Conservation (phyloP, 2,888 invertebrate species). For the Prosopocoilus inquinatus region DNA sequence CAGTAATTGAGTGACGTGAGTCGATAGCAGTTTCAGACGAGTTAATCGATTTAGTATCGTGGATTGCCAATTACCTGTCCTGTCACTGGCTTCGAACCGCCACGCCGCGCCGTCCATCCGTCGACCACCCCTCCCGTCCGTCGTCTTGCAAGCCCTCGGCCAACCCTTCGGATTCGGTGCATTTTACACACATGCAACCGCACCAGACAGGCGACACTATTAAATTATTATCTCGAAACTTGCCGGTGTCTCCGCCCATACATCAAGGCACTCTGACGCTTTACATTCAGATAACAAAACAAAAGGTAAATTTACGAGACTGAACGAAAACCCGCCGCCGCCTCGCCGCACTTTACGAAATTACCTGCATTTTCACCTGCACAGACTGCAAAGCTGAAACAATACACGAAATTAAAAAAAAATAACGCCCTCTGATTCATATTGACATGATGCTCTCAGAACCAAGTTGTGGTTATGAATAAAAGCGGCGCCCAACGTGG, state of each 20-base stretch:
- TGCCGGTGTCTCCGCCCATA: background rate
- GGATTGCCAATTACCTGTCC: slow-evolving; percentile 41
- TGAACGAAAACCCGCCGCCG: no score
- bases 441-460: no score
- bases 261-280: no score
- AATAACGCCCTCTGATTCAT: no score
- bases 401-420: no score
- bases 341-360: no score
- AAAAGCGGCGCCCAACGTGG: no score
- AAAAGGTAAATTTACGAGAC: no score
- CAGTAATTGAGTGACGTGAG: slow-evolving; percentile 28
- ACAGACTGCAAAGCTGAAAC: no score
- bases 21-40: slow-evolving; percentile 25
- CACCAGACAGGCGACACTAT: slow-evolving; percentile 12
- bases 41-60: slow-evolving; percentile 42
- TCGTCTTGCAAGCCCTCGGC: background rate
- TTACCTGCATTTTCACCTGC: no score
- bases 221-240: slow-evolving; percentile 8
- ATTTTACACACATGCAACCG: slow-evolving; percentile 6
- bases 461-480: no score
- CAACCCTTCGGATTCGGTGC: background rate
- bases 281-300: no score
- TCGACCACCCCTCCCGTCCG: background rate
- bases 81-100: slow-evolving; percentile 26
- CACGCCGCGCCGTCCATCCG: background rate